Percentiles rank a stretch among this genome's conserved stretches.
Evolutionary conservation across 2,888 invertebrate species (phyloP).

Genomic region (Ichneumoninae sp.): DNA sequence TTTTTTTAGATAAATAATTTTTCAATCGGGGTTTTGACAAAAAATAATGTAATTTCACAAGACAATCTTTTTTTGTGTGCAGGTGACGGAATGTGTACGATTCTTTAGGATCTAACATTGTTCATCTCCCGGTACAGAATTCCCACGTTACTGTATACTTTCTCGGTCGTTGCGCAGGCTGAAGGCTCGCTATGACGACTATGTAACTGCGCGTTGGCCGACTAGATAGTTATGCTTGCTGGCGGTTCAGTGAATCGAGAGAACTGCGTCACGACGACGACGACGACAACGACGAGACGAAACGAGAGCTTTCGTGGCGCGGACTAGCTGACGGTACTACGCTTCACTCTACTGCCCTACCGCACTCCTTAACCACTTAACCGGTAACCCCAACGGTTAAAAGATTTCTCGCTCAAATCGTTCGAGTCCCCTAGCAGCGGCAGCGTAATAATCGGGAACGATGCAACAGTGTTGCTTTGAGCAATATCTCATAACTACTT

Average conservation of each 20-base stretch:
- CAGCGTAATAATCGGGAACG: conserved; percentile 27
- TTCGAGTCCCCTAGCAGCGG: conserved; percentile 27
- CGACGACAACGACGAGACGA: conserved; percentile 35
- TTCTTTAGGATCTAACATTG: conserved; percentile 12
- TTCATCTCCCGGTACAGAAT: conserved; percentile 1
- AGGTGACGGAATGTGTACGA: background rate
- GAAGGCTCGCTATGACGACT: conserved; percentile 4
- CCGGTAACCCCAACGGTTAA: conserved; percentile 40
- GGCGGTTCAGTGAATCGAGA: conserved; percentile 47
- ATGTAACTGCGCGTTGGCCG: conserved; percentile 44
- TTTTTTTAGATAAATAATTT: too few relatives aligned
- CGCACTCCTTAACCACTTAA: conserved; percentile 45
- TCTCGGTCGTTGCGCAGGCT: conserved; percentile 11
- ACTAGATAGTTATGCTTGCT: background rate
- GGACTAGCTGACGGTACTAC: conserved; percentile 24
- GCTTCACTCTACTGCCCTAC: conserved; percentile 56
- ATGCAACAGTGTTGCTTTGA: conserved; percentile 40
- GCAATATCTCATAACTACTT: conserved; percentile 29
- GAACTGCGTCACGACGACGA: conserved; percentile 67
- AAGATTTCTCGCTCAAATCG: conserved; percentile 14
- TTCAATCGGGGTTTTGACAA: too few relatives aligned
- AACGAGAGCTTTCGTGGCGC: background rate
- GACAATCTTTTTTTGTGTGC: background rate
- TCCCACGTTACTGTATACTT: conserved; percentile 7
- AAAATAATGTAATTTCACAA: background rate